Percentiles rank a stretch among this genome's conserved stretches.
Conservation (phyloP, 2,113 vertebrate species). For the Cyprinodon variegatus region DNA sequence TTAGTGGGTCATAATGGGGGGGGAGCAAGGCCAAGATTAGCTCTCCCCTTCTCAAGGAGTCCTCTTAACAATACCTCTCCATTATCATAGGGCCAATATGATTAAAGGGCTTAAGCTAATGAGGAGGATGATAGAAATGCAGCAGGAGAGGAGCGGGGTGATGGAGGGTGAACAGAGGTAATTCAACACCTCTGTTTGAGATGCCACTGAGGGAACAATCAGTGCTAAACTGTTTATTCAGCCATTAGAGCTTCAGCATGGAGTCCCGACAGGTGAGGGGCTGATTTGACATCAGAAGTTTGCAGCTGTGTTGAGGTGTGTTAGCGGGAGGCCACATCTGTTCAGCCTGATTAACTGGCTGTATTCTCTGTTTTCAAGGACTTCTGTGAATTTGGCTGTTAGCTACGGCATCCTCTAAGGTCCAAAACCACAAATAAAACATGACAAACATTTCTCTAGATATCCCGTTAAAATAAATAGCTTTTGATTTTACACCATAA, state of each 20-base stretch:
- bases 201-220: slow-evolving; percentile 63
- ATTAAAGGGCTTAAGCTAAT: slow-evolving; percentile 57
- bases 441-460: not conserved
- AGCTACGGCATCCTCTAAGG: not conserved
- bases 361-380: not conserved
- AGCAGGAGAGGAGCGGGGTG: slow-evolving; percentile 23
- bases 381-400: not conserved
- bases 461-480: not conserved
- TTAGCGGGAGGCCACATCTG: not conserved
- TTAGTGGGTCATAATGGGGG: slow-evolving; percentile 70
- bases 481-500: too few species aligned
- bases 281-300: slow-evolving; percentile 35
- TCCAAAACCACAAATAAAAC: not conserved
- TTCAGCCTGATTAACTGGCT: not conserved
- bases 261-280: slow-evolving; percentile 30
- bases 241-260: slow-evolving; percentile 48
- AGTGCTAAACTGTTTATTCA: slow-evolving; percentile 67
- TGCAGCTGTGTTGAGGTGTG: not conserved
- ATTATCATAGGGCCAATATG: slow-evolving; percentile 28
- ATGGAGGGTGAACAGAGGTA: slow-evolving; percentile 42
- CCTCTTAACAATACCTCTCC: slow-evolving; percentile 22
- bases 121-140: slow-evolving; percentile 28
- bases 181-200: slow-evolving; percentile 67
- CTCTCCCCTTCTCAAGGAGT: slow-evolving; percentile 40
- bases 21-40: slow-evolving; percentile 35